Evolutionary conservation across 1,140 invertebrate species (phyloP).

Genomic region (Bursaphelenchus mucronatus): DNA sequence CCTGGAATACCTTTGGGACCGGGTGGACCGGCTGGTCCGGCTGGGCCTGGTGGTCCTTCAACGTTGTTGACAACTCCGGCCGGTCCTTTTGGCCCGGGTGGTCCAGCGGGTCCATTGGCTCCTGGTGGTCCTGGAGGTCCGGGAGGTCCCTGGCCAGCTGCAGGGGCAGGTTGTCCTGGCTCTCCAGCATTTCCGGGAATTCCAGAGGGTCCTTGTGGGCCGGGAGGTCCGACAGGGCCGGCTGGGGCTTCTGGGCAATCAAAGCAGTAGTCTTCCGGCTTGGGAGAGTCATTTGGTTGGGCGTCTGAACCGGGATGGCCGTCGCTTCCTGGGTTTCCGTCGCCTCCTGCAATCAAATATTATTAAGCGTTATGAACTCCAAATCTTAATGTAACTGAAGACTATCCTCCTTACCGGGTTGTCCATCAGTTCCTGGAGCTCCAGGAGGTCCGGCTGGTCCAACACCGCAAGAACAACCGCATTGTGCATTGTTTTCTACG

Average conservation of each 20-base stretch:
- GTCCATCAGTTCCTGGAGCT: conserved; percentile 3
- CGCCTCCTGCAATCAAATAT: neutral
- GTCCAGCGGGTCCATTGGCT: conserved; percentile 1
- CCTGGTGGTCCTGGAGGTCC: conserved; percentile 14
- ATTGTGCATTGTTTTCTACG: no score
- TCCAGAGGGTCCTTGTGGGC: conserved; percentile 19
- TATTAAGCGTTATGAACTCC: neutral
- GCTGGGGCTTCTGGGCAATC: conserved; percentile 21
- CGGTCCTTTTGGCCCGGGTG: neutral
- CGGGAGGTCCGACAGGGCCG: conserved; percentile 12
- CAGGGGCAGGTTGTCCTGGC: conserved; percentile 16
- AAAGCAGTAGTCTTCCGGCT: conserved; percentile 28
- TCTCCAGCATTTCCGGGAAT: conserved; percentile 12
- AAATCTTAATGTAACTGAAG: neutral
- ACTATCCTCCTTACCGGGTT: conserved; percentile 1
- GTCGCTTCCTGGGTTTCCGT: conserved; percentile 11
- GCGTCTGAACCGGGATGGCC: conserved; percentile 20
- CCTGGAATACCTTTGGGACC: conserved; percentile 2
- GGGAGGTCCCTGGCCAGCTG: neutral
- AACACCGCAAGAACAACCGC: conserved; percentile 14
- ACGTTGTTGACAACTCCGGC: neutral
- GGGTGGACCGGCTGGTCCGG: neutral
- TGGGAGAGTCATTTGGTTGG: neutral
- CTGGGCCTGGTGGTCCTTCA: neutral
- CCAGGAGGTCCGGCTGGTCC: conserved; percentile 14